A percentile compares a stretch with the other conserved stretches of the same genome.
Evolutionary conservation across 1,140 invertebrate species (phyloP).

Genomic region (Contarinia nasturtii): DNA sequence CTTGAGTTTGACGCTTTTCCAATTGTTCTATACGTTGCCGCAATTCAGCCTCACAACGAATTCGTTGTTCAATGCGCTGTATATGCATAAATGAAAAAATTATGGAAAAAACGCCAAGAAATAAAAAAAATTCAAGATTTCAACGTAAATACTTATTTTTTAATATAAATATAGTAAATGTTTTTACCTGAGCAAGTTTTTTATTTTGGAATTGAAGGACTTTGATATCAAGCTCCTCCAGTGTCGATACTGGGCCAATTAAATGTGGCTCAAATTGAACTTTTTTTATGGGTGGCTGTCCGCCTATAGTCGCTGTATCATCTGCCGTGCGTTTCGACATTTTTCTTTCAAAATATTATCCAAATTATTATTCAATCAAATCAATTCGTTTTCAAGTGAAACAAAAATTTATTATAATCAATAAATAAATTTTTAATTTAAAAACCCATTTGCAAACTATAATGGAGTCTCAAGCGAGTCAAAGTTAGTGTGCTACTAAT

Average conservation of each 20-base stretch:
- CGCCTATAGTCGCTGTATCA: constrained; percentile 27
- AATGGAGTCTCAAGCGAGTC: too few species aligned
- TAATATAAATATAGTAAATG: constrained; percentile 1
- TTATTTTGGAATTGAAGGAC: constrained; percentile 94
- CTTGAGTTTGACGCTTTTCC: constrained; percentile 90
- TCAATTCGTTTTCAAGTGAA: too few species aligned
- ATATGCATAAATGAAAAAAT: too few species aligned
- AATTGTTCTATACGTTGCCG: constrained; percentile 87
- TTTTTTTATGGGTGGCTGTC: constrained; percentile 62
- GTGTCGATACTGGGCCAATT: constrained; percentile 78
- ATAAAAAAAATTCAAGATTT: background rate
- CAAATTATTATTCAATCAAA: too few species aligned
- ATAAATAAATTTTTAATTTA: too few species aligned
- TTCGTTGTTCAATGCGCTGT: constrained; percentile 73
- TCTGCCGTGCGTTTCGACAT: constrained; percentile 58
- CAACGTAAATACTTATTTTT: background rate
- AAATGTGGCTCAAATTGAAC: constrained; percentile 86
- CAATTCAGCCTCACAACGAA: constrained; percentile 75
- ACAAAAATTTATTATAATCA: too few species aligned
- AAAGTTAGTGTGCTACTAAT: too few species aligned
- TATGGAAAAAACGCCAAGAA: constrained; percentile 4
- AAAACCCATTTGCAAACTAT: too few species aligned
- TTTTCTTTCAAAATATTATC: constrained; percentile 5
- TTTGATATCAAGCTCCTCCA: constrained; percentile 96
- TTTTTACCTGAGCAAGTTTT: constrained; percentile 70